A percentile compares a stretch with the other conserved stretches of the same genome.
These are phyloP conservation scores for Apomyelois bistriatella DNA, from an alignment of 2,888 invertebrate genomes.

Conservation along the genomic window DNA sequence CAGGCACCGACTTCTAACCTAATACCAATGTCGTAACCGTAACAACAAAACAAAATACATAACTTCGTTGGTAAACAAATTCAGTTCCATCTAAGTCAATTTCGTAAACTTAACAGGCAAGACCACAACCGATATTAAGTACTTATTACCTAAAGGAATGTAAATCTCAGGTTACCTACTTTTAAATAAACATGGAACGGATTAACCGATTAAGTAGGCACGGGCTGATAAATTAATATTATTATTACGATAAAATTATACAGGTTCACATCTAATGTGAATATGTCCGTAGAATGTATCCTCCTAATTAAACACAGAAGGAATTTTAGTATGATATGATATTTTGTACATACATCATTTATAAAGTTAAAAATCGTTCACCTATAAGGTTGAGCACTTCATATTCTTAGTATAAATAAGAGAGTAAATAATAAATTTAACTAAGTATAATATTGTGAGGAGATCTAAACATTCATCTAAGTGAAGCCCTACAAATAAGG, in stretches of 20 bases:
- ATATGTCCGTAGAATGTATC: conserved; percentile 15
- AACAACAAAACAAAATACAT: conserved; percentile 61
- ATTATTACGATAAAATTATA: conserved; percentile 32
- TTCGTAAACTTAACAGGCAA: conserved; percentile 80
- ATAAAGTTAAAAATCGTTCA: conserved; percentile 28
- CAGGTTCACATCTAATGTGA: conserved; percentile 24
- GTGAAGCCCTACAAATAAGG: conserved; percentile 5
- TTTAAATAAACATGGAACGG: conserved; percentile 49
- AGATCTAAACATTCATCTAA: conserved; percentile 19
- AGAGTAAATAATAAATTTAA: conserved; percentile 22
- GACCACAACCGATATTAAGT: conserved; percentile 81
- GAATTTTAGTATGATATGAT: conserved; percentile 19
- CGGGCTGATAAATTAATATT: conserved; percentile 39
- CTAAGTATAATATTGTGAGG: conserved; percentile 20
- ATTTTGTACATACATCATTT: conserved; percentile 26
- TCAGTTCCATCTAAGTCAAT: conserved; percentile 73
- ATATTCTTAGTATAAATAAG: conserved; percentile 23
- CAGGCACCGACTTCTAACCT: conserved; percentile 45
- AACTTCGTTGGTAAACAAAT: conserved; percentile 79
- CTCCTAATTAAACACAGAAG: conserved; percentile 3
- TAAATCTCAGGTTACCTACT: conserved; percentile 48
- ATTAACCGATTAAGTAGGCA: conserved; percentile 45
- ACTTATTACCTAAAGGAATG: conserved; percentile 79
- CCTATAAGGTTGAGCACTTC: conserved; percentile 34
- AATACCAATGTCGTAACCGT: conserved; percentile 53